Evolutionary conservation across 2,888 invertebrate genomes (phyloP), one percentile per base, ranked within the genome.

Genomic region (Gordius sp.): DNA sequence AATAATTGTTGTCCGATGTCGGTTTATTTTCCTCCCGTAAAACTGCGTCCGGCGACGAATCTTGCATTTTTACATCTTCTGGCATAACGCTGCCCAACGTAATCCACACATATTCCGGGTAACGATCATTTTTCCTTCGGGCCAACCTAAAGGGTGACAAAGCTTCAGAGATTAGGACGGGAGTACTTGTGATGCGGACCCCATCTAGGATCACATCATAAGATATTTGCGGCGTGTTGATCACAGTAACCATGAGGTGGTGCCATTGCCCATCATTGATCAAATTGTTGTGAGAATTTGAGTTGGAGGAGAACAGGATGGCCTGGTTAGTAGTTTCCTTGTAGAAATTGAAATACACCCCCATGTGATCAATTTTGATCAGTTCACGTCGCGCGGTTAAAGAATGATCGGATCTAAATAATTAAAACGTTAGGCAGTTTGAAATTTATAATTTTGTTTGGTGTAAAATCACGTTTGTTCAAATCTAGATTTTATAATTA

Each of bases 201-300:
- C 47, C 47, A 20, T 47, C 47, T 20, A 47, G 4, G 8, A 47
- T 47, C 8, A 47, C 20, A 47, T 47, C 47, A 47, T 18, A 47
- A 4, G 47, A n/a, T 4, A 4, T 8, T 47, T 20, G 16, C 8
- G 4, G 4, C n/a, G 13, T 18, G n/a, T 33, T n/a, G 8, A 13
- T 33, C n/a, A 47, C n/a, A 26, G 24, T 8, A 27, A 28, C 13
- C 24, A 65, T 62, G 57, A 65, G 24, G 60, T 66, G 64, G 72
- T 89, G 87, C 89, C 89, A 89, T 66, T 84, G 84, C 2, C 86
- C 87, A 65, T 89, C 87, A 65, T 87, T 89, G 23, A 89, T 79
- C 0, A 84, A 82, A 64, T 82, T 85, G 69, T 84, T 82, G 57
- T 82, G 77, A 70, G 85, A 86, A 63, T 47, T 47, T n/a, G 47